phyloP scores from a whole-genome alignment of 2,797 vertebrate genomes.

The Lophotriccus pileatus region DNA sequence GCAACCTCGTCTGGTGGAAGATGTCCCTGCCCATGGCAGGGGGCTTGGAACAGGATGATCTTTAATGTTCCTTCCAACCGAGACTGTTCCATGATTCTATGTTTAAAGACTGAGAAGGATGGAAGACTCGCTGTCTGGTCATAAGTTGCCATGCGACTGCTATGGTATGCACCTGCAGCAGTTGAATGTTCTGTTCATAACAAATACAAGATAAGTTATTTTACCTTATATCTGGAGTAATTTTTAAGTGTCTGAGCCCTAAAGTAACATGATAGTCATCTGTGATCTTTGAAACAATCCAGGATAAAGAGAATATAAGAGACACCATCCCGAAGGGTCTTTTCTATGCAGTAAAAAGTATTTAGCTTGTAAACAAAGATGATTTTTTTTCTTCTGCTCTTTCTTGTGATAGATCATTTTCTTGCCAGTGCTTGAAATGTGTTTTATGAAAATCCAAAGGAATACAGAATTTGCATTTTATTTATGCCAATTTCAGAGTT shows the following conservation, averaged over 20 bases:
- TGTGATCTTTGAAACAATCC: neutral
- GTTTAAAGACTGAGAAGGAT: neutral
- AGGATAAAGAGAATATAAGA: neutral
- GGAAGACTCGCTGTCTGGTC: accelerated
- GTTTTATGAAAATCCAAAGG: neutral
- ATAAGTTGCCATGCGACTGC: neutral
- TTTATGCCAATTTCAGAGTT: neutral
- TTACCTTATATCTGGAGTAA: neutral
- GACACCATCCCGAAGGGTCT: neutral
- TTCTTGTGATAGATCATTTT: neutral
- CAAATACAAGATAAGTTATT: neutral
- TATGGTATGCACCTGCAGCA: neutral
- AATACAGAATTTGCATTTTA: neutral
- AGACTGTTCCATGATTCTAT: neutral
- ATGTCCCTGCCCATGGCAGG: neutral
- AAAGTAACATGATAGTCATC: neutral
- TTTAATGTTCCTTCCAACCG: neutral
- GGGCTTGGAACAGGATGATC: neutral
- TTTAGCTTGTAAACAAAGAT: neutral
- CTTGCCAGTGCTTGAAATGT: neutral
- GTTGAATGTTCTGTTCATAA: neutral
- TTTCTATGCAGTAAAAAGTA: neutral
- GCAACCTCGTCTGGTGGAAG: neutral
- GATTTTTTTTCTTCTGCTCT: neutral
- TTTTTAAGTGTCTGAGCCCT: neutral